phyloP scores from a whole-genome alignment of 2,113 vertebrate species.

The Narcine bancroftii region DNA sequence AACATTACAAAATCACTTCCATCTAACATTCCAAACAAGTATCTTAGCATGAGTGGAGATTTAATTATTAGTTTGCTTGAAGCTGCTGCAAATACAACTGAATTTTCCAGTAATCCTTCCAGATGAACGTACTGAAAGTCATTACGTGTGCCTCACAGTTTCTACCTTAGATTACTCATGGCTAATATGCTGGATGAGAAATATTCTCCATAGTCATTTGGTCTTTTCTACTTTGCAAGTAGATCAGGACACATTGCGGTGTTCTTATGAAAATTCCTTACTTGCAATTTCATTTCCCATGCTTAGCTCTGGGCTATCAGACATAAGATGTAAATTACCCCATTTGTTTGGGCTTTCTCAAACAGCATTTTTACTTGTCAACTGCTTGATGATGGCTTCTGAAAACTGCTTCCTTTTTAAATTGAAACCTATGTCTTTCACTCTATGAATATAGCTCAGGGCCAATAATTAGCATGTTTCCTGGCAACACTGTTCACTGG shows the following conservation, averaged over 20 bases:
- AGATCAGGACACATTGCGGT: background rate
- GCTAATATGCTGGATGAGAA: background rate
- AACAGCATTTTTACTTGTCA: background rate
- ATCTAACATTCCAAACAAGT: background rate
- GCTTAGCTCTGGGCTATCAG: background rate
- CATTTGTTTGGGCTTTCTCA: constrained; percentile 4
- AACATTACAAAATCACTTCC: too few species aligned
- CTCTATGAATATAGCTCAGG: background rate
- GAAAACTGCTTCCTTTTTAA: background rate
- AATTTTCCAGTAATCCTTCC: background rate
- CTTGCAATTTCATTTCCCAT: too few species aligned
- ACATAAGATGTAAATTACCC: background rate
- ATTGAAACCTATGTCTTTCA: background rate
- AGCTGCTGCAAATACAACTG: background rate
- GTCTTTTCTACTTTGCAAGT: background rate
- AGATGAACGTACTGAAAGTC: background rate
- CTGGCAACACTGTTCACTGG: background rate
- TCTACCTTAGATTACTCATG: background rate
- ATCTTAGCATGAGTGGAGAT: background rate
- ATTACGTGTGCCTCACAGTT: background rate
- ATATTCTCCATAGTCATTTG: background rate
- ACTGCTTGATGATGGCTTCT: background rate
- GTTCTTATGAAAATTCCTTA: background rate
- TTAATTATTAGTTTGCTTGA: constrained; percentile 1
- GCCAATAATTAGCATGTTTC: background rate